Evolutionary conservation across 1,140 invertebrate species (phyloP), one percentile per base, ranked within the genome.

Genomic region (Ceratina australensis): DNA sequence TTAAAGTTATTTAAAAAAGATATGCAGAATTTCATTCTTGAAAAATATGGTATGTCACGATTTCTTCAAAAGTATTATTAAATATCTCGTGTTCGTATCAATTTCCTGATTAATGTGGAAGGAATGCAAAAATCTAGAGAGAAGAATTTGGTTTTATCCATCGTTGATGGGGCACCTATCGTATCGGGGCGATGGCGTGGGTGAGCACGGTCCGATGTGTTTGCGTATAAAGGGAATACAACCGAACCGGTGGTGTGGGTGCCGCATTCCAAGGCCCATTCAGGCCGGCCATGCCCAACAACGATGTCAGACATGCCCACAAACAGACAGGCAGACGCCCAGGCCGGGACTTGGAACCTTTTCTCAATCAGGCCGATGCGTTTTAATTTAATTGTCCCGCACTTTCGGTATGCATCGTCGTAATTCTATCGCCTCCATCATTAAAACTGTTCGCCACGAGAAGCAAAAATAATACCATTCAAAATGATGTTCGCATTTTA

Each of bases 241-340:
- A 42, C 33, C 33, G 52, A 16, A 85, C 65, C 78, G 79, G 69
- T 63, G 79, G 69, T 82, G 83, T 86, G 83, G 85, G 81, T 81
- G 71, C 82, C 80, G 82, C 89, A 91, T 91, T 91, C 90, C 89
- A 89, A 75, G 82, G 84, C 79, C 87, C 88, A 91, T 91, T 91
- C 89, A 90, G 84, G 84, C 33, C 83, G 83, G 85, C 89, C 87
- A 86, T 90, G 88, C 89, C 86, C 88, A 82, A 42, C 33, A 42
- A 87, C 85, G 88, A 87, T 90, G 89, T 91, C 89, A 89, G 89
- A 90, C 89, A 91, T 88, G 85, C 80, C 83, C 88, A 89, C 89
- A 87, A 89, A 89, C 88, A 85, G 85, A 88, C 87, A 87, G 88
- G 81, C 85, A 74, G 84, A 87, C 84, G 84, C 81, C 72, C 78